Percentiles rank a stretch among this genome's conserved stretches.
Conservation (phyloP, 2,888 invertebrate species). For the Shargacucullia verbasci region DNA sequence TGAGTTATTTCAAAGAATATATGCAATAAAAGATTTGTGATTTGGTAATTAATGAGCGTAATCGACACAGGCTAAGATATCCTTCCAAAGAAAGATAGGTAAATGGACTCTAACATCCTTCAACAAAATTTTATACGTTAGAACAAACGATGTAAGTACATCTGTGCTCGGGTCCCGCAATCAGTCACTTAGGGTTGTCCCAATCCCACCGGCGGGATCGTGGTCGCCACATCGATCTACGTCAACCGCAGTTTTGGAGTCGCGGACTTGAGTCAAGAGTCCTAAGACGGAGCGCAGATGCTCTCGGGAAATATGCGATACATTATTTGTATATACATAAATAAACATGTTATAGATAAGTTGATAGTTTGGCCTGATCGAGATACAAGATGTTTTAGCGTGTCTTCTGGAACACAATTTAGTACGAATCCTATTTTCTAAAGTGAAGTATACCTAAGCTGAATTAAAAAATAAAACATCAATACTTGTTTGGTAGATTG, state of each 20-base stretch:
- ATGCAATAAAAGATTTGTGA: no score
- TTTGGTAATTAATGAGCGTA: no score
- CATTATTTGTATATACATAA: slow-evolving; percentile 24
- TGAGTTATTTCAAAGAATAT: no score
- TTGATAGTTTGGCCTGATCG: no score
- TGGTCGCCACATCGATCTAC: slow-evolving; percentile 77
- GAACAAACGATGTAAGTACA: slow-evolving; percentile 43
- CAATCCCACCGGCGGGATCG: slow-evolving; percentile 52
- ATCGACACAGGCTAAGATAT: no score
- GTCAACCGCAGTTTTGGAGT: slow-evolving; percentile 71
- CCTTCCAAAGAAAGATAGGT: no score
- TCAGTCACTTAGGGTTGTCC: slow-evolving; percentile 75
- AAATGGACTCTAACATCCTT: slow-evolving; percentile 12
- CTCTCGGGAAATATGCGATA: slow-evolving; percentile 29
- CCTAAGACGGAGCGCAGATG: slow-evolving; percentile 56
- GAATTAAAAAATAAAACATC: no score
- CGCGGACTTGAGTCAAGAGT: slow-evolving; percentile 49
- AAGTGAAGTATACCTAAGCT: no score
- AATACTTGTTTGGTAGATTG: no score
- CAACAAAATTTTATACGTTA: slow-evolving; percentile 14
- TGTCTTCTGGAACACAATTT: no score
- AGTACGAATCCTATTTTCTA: no score
- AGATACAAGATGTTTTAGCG: no score
- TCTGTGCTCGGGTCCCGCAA: slow-evolving; percentile 55
- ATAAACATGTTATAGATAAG: not conserved